A percentile compares a stretch with the other conserved stretches of the same genome.
Conservation (phyloP, 2,888 invertebrate species). For the Ennomos quercinarius region DNA sequence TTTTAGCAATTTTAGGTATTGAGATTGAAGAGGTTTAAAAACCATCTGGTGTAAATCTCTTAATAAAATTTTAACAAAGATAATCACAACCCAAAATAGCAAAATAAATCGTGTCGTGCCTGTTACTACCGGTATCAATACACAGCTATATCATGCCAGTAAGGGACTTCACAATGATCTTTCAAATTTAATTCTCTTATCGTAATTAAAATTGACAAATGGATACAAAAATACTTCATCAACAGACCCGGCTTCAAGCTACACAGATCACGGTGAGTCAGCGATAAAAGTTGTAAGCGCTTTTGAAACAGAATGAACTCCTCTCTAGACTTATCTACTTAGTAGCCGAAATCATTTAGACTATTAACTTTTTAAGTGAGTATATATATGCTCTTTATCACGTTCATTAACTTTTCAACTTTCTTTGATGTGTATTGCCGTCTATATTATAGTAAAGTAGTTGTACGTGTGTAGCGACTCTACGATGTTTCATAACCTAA, state of each 20-base stretch:
- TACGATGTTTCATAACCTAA: no score
- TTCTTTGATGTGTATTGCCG: constrained; percentile 16
- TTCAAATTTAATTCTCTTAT: constrained; percentile 54
- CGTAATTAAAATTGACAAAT: constrained; percentile 69
- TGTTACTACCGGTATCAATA: constrained; percentile 34
- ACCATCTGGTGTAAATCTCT: not conserved
- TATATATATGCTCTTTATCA: constrained; percentile 24
- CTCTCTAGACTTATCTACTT: constrained; percentile 31
- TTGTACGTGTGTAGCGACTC: not conserved
- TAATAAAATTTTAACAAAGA: not conserved
- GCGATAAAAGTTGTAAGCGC: constrained; percentile 44
- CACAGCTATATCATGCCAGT: constrained; percentile 2
- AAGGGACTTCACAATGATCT: constrained; percentile 42
- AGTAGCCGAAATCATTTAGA: constrained; percentile 31
- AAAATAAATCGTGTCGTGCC: constrained; percentile 18
- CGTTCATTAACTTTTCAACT: constrained; percentile 18
- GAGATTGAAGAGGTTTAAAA: no score
- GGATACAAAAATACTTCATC: constrained; percentile 62
- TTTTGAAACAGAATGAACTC: constrained; percentile 41
- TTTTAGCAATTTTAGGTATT: no score
- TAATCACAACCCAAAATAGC: constrained; percentile 20
- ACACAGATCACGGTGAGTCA: constrained; percentile 63
- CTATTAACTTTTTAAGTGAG: constrained; percentile 32
- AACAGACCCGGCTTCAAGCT: constrained; percentile 53
- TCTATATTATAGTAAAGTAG: not conserved